Percentiles rank a stretch among this genome's conserved stretches.
Conservation (phyloP, 2,888 invertebrate genomes). For the Drosophila neonasuta region DNA sequence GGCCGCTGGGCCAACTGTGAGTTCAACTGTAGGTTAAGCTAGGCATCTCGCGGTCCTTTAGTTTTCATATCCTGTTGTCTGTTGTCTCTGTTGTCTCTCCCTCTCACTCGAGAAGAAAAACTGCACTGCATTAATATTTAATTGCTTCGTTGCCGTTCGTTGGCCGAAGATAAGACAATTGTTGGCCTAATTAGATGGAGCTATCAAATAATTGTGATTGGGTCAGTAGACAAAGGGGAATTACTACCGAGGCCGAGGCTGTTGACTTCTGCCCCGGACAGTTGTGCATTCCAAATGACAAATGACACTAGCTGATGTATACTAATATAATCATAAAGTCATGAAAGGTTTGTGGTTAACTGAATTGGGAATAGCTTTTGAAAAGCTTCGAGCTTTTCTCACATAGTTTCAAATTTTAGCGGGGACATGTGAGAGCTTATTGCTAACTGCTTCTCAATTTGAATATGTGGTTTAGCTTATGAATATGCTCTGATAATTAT, state of each 20-base stretch:
- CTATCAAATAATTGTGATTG: conserved; percentile 49
- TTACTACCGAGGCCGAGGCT: background rate
- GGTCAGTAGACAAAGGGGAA: conserved; percentile 5
- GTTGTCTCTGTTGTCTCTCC: conserved; percentile 15
- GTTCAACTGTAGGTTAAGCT: conserved; percentile 56
- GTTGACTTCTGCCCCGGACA: conserved; percentile 1
- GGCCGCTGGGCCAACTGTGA: conserved; percentile 36
- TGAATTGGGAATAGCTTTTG: background rate
- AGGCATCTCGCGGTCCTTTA: conserved; percentile 28
- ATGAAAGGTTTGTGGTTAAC: background rate
- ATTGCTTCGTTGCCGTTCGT: conserved; percentile 52
- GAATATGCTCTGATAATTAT: background rate
- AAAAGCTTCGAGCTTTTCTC: background rate
- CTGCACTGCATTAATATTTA: conserved; percentile 66
- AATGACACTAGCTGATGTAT: conserved; percentile 11
- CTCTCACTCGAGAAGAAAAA: conserved; percentile 14
- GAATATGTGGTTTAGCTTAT: background rate
- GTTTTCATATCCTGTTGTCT: conserved; percentile 15
- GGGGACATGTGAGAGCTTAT: background rate
- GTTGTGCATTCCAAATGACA: background rate
- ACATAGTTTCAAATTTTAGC: conserved; percentile 1
- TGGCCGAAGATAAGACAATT: conserved; percentile 48
- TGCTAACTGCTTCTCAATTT: background rate
- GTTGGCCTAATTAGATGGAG: conserved; percentile 60
- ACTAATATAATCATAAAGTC: background rate